These are phyloP conservation scores for Cantharis rustica DNA, from an alignment of 2,888 invertebrate genomes.

Conservation along the genomic window DNA sequence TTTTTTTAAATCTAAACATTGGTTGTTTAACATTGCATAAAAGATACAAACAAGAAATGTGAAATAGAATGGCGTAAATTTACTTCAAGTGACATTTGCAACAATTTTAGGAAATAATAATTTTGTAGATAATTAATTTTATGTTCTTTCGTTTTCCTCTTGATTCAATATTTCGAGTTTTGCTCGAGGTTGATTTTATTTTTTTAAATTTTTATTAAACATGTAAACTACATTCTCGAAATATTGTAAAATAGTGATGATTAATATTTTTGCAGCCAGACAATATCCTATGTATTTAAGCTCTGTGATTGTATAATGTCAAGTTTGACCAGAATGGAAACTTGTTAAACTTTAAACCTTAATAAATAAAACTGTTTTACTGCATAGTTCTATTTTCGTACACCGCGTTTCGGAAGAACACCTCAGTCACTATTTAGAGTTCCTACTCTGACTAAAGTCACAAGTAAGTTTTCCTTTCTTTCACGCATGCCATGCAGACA, in stretches of 20 bases:
- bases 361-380: conserved; percentile 30
- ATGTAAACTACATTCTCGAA: conserved; percentile 3
- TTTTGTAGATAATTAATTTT: neutral
- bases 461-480: too few species aligned
- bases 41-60: neutral
- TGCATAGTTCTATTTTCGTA: neutral
- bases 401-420: too few species aligned
- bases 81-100: neutral
- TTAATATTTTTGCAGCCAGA: conserved; percentile 54
- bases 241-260: conserved; percentile 23
- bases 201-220: neutral
- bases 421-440: too few species aligned
- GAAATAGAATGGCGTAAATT: neutral
- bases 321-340: conserved; percentile 38
- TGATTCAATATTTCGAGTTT: conserved; percentile 1
- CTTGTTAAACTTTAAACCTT: conserved; percentile 37
- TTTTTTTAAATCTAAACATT: neutral
- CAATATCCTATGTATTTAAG: conserved; percentile 47
- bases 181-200: neutral
- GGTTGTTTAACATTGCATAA: neutral
- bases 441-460: too few species aligned
- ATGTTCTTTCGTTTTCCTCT: neutral
- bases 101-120: neutral
- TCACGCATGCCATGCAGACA: too few species aligned
- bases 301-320: conserved; percentile 41